These are phyloP conservation scores for Proisotoma minuta DNA, from an alignment of 2,888 invertebrate species.

Conservation along the genomic window DNA sequence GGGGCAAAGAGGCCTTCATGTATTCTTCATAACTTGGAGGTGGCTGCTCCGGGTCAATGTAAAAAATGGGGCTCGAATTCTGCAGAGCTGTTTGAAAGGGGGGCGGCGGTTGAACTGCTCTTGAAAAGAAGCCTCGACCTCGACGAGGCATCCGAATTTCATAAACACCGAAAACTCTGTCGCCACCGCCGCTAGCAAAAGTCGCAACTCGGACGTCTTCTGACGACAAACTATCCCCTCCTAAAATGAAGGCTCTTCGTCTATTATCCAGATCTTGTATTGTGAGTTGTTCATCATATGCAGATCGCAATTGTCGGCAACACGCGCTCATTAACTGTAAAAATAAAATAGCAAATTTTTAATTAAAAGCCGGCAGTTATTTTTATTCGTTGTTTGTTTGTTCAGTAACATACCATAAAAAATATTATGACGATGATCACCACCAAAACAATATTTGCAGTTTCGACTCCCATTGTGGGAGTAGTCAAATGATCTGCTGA, in stretches of 20 bases:
- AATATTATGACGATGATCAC: conserved; percentile 33
- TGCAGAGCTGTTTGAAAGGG: conserved; percentile 36
- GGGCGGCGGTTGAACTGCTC: conserved; percentile 24
- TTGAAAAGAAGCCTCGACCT: not conserved
- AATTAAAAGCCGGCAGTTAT: not conserved
- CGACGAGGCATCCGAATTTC: conserved; percentile 24
- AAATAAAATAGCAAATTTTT: not conserved
- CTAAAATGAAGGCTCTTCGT: conserved; percentile 28
- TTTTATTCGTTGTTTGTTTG: no score
- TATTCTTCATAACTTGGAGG: conserved; percentile 44
- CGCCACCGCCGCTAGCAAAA: conserved; percentile 20
- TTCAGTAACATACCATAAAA: conserved; percentile 39
- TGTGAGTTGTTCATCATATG: conserved; percentile 37
- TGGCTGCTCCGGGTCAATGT: conserved; percentile 34
- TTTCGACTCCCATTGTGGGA: conserved; percentile 16
- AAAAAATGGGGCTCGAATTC: conserved; percentile 35
- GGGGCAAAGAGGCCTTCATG: no score
- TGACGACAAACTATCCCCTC: not conserved
- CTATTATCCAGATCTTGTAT: conserved; percentile 33
- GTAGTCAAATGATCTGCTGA: no score
- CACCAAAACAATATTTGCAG: conserved; percentile 34
- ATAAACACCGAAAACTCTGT: conserved; percentile 19
- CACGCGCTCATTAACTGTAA: conserved; percentile 40
- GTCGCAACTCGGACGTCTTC: conserved; percentile 27
- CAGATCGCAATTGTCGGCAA: conserved; percentile 36